Evolutionary conservation across 2,797 vertebrate species (phyloP).

Genomic region (Pipistrellus nathusii): DNA sequence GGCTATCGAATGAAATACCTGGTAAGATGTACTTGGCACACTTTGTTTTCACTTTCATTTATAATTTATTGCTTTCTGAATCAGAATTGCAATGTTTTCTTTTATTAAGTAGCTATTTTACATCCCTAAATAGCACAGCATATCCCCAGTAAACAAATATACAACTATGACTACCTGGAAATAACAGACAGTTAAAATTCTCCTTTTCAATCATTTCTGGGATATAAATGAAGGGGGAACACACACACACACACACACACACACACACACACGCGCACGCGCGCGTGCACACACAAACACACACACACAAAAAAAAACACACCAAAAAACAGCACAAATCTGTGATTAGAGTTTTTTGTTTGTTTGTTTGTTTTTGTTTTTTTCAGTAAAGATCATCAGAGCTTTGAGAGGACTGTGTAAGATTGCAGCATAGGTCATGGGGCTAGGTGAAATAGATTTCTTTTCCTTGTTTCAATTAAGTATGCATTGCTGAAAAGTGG

Average conservation of each 20-base stretch:
- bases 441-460: neutral
- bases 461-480: neutral
- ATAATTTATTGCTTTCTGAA: slow-evolving; percentile 8
- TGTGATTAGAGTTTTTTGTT: slow-evolving; percentile 25
- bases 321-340: slow-evolving; percentile 66
- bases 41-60: slow-evolving; percentile 24
- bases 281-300: no score
- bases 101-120: slow-evolving; percentile 11
- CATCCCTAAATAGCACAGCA: slow-evolving; percentile 33
- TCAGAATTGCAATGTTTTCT: neutral
- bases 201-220: slow-evolving; percentile 68
- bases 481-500: neutral
- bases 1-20: neutral
- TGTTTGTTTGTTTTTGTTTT: no score
- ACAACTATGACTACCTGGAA: slow-evolving; percentile 74
- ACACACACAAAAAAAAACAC: no score
- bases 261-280: no score
- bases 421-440: neutral
- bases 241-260: no score
- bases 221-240: slow-evolving; percentile 23
- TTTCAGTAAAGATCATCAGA: neutral
- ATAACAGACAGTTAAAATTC: slow-evolving; percentile 71
- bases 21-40: neutral
- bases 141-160: slow-evolving; percentile 68
- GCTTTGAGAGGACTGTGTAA: neutral